Evolutionary conservation across 2,888 invertebrate genomes (phyloP).

Genomic region (Coelinius sp.): DNA sequence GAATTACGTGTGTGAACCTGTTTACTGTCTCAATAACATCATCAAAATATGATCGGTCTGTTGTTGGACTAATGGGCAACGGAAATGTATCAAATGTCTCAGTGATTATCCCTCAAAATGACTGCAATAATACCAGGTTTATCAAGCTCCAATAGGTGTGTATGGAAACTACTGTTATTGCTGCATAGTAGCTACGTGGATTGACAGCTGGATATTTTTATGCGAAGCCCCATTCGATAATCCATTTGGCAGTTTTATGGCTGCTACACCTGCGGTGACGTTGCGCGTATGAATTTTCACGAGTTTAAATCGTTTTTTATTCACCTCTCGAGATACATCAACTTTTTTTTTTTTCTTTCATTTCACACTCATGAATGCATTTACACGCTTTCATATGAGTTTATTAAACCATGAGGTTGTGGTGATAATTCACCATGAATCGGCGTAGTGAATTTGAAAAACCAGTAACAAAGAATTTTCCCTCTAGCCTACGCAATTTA

Average conservation of each 20-base stretch:
- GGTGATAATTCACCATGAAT: neutral
- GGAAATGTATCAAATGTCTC: neutral
- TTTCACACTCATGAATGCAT: neutral
- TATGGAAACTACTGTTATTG: too few relatives aligned
- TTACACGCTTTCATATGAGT: neutral
- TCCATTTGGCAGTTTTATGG: slow-evolving; percentile 66
- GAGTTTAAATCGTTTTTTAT: slow-evolving; percentile 23
- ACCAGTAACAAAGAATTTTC: neutral
- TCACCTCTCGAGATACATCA: neutral
- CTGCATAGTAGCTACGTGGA: slow-evolving; percentile 50
- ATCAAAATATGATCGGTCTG: neutral
- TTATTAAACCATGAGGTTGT: neutral
- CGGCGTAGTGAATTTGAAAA: neutral
- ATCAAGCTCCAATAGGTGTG: neutral
- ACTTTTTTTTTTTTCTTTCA: neutral
- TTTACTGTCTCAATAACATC: slow-evolving; percentile 64
- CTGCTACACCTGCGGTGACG: slow-evolving; percentile 55
- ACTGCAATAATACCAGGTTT: neutral
- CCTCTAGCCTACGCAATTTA: slow-evolving; percentile 14
- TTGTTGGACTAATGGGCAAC: neutral
- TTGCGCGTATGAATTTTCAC: slow-evolving; percentile 55
- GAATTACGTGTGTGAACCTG: slow-evolving; percentile 47
- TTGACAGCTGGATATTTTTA: slow-evolving; percentile 67
- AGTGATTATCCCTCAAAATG: neutral
- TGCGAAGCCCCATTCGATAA: slow-evolving; percentile 67